Percentiles rank a stretch among this genome's conserved stretches.
phyloP scores from a whole-genome alignment of 2,797 vertebrate genomes.

The Meriones psammophilus region DNA sequence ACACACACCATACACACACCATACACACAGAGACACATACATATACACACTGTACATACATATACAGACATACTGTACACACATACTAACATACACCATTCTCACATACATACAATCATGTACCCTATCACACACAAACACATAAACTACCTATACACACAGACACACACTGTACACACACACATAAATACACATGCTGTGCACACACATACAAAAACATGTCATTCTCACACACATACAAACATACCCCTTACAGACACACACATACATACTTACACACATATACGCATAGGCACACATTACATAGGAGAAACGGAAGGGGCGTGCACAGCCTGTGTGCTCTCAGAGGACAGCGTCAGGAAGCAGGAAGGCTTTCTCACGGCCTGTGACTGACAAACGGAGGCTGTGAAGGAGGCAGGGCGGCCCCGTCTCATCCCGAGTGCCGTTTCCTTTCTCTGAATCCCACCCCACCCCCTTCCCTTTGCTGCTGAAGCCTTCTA shows the following conservation, averaged over 20 bases:
- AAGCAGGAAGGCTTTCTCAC: constrained; percentile 22
- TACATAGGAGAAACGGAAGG: not conserved
- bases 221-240: not conserved
- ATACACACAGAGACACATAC: not conserved
- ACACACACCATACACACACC: no score
- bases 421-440: not conserved
- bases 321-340: rapidly evolving
- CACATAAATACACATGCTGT: not conserved
- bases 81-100: not conserved
- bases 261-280: not conserved
- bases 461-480: not conserved
- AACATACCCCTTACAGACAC: not conserved
- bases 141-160: no score
- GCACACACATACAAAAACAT: not conserved
- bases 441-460: not conserved
- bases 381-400: not conserved
- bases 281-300: not conserved
- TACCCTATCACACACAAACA: not conserved
- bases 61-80: not conserved
- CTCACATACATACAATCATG: not conserved
- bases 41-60: not conserved
- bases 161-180: not conserved
- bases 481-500: not conserved
- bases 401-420: not conserved
- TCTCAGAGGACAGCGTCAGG: not conserved